Evolutionary conservation across 2,113 vertebrate genomes (phyloP).

Genomic region (Mellivora capensis): DNA sequence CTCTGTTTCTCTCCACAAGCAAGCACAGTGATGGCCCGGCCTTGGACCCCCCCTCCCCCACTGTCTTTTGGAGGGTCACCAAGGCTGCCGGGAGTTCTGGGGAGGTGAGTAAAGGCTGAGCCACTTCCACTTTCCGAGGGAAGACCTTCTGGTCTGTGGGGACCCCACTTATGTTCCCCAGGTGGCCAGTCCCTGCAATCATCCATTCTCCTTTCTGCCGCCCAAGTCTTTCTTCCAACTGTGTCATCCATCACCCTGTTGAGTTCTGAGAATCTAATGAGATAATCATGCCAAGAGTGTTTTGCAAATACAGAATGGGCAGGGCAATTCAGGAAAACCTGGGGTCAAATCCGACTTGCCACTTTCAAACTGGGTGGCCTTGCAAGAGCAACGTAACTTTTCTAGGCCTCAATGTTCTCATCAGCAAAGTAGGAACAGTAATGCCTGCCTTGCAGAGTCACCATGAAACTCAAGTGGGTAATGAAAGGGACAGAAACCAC

Average conservation of each 20-base stretch:
- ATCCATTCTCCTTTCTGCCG: not conserved
- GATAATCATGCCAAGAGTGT: not conserved
- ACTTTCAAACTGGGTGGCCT: not conserved
- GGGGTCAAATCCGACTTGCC: not conserved
- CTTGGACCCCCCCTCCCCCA: not conserved
- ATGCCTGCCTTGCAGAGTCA: not conserved
- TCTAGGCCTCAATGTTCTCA: not conserved
- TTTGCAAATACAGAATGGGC: not conserved
- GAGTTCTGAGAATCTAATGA: not conserved
- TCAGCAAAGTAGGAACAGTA: not conserved
- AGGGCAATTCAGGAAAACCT: not conserved
- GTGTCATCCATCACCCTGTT: not conserved
- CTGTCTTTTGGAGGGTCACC: not conserved
- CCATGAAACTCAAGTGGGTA: not conserved
- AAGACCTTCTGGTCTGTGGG: not conserved
- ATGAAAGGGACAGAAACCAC: not conserved
- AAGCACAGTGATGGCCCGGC: not conserved
- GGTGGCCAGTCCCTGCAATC: not conserved
- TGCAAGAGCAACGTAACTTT: not conserved
- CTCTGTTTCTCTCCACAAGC: slow-evolving; percentile 28
- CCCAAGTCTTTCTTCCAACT: not conserved
- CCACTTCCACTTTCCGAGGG: not conserved
- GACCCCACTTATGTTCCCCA: not conserved
- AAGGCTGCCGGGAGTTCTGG: not conserved
- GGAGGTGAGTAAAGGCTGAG: not conserved